Base-by-base conservation (phyloP, 2,888 invertebrate species). In the Lampropteryx suffumata region DNA sequence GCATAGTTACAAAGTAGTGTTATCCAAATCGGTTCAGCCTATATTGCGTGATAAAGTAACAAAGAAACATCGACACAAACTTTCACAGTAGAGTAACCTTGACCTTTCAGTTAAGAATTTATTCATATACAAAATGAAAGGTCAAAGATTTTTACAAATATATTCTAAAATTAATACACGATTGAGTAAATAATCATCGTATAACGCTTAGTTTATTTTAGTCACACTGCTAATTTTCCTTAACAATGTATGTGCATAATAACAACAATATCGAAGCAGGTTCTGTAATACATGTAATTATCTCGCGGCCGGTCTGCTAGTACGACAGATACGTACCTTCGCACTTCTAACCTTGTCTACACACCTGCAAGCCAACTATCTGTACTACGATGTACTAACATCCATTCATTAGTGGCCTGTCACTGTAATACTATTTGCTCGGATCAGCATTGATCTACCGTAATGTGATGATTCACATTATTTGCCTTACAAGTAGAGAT, bases 331-430 rank as follows among this genome's bases (percentile, higher is more conserved):
- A 73, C 65, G 33, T 50, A 50, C 49, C 35, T 37, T 40, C 34
- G 40, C 39, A 34, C 42, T 61, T 73, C 68, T 82, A 81, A 83
- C 84, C 84, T 85, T 84, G 85, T 72, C 62, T 65, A 71, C 69
- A 73, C 79, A 82, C 78, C 79, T 82, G 79, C 76, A 64, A 47
- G 53, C 55, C 57, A 53, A 57, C 61, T 67, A 63, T 64, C 67
- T 59, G 33, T 68, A 67, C 61, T 62, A 59, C 42, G 59, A 57
- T 57, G 54, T 47, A 44, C 46, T 55, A 59, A 56, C 56, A 57
- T 62, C 59, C 65, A 62, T 61, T 71, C 65, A 64, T 69, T 64
- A 64, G 41, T 60, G 66, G 64, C 67, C 63, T 67, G 73, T 75
- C 79, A 74, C 74, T 66, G 57, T 70, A 59, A 65, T 71, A 71